Evolutionary conservation across 2,113 vertebrate genomes (phyloP).

Genomic region (Diphyllodes magnificus): DNA sequence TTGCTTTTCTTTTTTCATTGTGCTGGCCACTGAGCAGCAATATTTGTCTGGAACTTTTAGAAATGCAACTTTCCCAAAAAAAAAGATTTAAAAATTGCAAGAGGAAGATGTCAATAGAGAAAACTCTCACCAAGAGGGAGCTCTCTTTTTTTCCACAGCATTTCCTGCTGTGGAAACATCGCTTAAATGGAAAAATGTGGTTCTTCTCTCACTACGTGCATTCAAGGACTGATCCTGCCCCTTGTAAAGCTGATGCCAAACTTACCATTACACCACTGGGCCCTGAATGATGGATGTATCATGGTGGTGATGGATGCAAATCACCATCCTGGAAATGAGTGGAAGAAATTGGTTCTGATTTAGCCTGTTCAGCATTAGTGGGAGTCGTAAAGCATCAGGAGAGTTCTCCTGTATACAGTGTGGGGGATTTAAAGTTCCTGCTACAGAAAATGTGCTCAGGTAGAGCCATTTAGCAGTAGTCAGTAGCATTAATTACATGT

Average conservation of each 20-base stretch:
- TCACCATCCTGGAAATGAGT: slow-evolving; percentile 31
- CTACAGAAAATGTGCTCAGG: slow-evolving; percentile 63
- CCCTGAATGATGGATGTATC: slow-evolving; percentile 1
- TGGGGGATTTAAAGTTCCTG: slow-evolving; percentile 67
- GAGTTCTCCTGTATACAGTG: slow-evolving; percentile 23
- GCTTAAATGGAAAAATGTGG: background rate
- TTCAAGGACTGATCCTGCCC: background rate
- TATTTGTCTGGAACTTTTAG: background rate
- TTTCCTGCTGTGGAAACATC: background rate
- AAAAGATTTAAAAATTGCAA: background rate
- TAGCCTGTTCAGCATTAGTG: slow-evolving; percentile 54
- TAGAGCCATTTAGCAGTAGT: slow-evolving; percentile 66
- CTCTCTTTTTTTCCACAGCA: background rate
- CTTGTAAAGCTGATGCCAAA: background rate
- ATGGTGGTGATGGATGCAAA: slow-evolving; percentile 48
- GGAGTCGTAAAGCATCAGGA: slow-evolving; percentile 59
- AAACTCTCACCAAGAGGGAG: background rate
- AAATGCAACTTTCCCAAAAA: background rate
- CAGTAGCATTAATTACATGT: slow-evolving; percentile 75
- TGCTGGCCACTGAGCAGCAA: background rate
- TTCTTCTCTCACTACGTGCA: background rate
- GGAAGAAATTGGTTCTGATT: slow-evolving; percentile 38
- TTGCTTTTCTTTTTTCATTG: background rate
- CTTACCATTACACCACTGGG: background rate
- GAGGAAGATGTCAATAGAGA: background rate